Percentiles rank a stretch among this genome's conserved stretches.
These are phyloP conservation scores for Himalopsyche japonica DNA, from an alignment of 2,888 invertebrate species.

Conservation along the genomic window DNA sequence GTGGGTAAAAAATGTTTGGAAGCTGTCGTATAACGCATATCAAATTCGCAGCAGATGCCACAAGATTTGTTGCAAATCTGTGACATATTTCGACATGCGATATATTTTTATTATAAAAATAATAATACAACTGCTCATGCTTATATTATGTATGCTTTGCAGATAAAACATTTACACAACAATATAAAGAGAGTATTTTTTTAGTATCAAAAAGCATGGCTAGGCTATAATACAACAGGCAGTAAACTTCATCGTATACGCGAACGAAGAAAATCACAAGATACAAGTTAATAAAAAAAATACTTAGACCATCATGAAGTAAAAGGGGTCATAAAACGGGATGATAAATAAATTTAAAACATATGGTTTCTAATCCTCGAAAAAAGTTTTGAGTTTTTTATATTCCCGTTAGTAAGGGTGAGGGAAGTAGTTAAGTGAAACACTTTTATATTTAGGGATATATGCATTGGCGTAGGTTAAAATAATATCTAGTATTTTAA, in stretches of 20 bases:
- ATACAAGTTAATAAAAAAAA: neutral
- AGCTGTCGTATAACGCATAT: neutral
- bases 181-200: too few species aligned
- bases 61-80: conserved; percentile 10
- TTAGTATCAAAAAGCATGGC: too few species aligned
- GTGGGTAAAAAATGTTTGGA: neutral
- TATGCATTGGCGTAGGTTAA: neutral
- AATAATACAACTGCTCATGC: neutral
- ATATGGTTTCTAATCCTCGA: conserved; percentile 4
- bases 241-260: neutral
- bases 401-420: neutral
- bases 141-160: neutral
- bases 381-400: neutral
- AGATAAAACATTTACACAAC: too few species aligned
- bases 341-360: neutral
- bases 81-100: conserved; percentile 2
- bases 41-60: conserved; percentile 9
- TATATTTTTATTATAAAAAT: neutral
- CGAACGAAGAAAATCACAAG: neutral
- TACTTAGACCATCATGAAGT: neutral
- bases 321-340: neutral
- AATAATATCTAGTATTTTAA: too few species aligned
- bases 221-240: neutral
- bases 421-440: neutral
- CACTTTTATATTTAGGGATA: neutral